phyloP scores from a whole-genome alignment of 2,113 vertebrate species.

The Pica pica region DNA sequence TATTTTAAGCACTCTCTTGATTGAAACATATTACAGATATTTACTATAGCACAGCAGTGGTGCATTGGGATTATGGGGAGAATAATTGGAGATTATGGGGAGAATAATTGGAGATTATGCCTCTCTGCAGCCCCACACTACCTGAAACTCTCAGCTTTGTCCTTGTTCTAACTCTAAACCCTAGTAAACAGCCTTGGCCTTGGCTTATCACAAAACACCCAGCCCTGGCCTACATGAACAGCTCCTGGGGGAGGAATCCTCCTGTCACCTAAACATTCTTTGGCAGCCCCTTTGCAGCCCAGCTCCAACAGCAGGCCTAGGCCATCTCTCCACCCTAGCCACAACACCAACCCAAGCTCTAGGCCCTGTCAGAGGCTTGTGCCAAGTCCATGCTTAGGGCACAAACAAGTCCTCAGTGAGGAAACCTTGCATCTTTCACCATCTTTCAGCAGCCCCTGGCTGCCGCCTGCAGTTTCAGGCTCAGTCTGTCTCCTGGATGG shows the following conservation, averaged over 20 bases:
- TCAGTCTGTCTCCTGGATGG: not conserved
- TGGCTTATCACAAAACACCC: not conserved
- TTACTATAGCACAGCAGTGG: not conserved
- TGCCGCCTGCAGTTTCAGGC: not conserved
- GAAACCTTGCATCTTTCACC: not conserved
- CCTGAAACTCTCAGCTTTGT: not conserved
- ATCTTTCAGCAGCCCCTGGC: not conserved
- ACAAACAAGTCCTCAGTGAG: not conserved
- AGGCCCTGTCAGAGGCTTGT: not conserved
- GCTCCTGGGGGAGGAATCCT: not conserved
- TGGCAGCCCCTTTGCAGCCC: not conserved
- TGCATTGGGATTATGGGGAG: not conserved
- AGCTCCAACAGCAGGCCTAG: not conserved
- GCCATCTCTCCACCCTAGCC: not conserved
- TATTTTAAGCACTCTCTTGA: not conserved
- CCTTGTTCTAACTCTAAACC: not conserved
- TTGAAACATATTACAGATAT: not conserved
- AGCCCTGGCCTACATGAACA: not conserved
- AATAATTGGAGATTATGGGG: not conserved
- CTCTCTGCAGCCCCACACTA: not conserved
- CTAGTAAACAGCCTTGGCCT: not conserved
- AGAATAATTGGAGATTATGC: too few relatives aligned
- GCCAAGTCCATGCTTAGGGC: not conserved
- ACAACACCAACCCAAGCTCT: not conserved
- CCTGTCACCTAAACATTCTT: not conserved